Evolutionary conservation across 2,797 vertebrate species (phyloP).

Genomic region (Thripadectes ignobilis): DNA sequence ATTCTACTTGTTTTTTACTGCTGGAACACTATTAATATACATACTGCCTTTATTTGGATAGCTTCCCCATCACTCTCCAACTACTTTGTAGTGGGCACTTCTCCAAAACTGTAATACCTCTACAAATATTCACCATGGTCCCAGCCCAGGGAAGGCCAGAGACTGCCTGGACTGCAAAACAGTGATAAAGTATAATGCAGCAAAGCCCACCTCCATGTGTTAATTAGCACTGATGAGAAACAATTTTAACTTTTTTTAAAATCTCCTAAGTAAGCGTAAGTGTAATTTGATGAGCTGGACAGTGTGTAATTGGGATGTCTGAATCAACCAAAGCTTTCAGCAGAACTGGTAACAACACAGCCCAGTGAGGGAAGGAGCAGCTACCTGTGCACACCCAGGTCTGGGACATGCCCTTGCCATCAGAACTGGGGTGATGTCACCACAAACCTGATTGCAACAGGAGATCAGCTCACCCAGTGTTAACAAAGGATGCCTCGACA

Average conservation of each 20-base stretch:
- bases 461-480: background rate
- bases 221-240: background rate
- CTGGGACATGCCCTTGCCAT: accelerated
- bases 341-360: background rate
- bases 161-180: background rate
- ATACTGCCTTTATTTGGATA: background rate
- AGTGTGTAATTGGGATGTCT: background rate
- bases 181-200: background rate
- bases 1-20: background rate
- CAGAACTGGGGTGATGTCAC: accelerated
- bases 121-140: background rate
- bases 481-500: background rate
- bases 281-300: background rate
- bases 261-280: background rate
- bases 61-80: background rate
- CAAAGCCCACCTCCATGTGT: background rate
- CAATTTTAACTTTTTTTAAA: background rate
- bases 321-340: background rate
- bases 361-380: background rate
- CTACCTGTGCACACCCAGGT: background rate
- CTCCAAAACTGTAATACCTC: background rate
- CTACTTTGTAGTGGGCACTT: background rate
- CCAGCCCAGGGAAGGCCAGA: background rate
- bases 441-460: background rate
- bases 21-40: background rate